These are phyloP conservation scores for Poicephalus meyeri DNA, from an alignment of 2,113 vertebrate genomes.

Conservation along the genomic window DNA sequence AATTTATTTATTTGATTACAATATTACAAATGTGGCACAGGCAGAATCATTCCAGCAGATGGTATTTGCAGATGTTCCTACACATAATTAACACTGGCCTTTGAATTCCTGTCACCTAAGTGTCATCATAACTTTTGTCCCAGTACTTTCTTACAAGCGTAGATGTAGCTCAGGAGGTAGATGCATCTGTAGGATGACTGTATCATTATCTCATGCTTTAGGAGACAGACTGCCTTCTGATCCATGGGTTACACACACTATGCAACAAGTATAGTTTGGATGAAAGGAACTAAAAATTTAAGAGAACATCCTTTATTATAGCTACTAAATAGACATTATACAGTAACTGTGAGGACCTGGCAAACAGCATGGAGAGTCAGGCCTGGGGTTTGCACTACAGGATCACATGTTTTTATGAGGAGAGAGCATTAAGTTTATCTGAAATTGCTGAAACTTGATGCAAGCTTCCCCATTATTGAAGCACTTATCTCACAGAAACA, in stretches of 20 bases:
- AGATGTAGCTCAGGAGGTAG: not conserved
- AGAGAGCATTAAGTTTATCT: not conserved
- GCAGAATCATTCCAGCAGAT: constrained; percentile 3
- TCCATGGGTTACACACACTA: not conserved
- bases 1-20: constrained; percentile 39
- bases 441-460: not conserved
- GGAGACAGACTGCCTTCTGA: not conserved
- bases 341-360: not conserved
- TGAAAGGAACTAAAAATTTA: not conserved
- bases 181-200: not conserved
- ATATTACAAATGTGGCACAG: not conserved
- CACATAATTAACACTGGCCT: not conserved
- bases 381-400: not conserved
- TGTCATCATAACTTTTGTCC: not conserved
- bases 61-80: constrained; percentile 39
- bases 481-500: not conserved
- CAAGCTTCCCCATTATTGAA: not conserved
- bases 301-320: not conserved
- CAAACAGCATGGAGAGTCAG: not conserved
- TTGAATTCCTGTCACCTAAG: not conserved
- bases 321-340: not conserved
- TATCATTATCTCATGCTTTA: not conserved
- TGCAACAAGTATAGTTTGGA: not conserved
- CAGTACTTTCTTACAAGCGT: not conserved
- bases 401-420: not conserved